phyloP scores from a whole-genome alignment of 2,113 vertebrate genomes.

The Megalops atlanticus region DNA sequence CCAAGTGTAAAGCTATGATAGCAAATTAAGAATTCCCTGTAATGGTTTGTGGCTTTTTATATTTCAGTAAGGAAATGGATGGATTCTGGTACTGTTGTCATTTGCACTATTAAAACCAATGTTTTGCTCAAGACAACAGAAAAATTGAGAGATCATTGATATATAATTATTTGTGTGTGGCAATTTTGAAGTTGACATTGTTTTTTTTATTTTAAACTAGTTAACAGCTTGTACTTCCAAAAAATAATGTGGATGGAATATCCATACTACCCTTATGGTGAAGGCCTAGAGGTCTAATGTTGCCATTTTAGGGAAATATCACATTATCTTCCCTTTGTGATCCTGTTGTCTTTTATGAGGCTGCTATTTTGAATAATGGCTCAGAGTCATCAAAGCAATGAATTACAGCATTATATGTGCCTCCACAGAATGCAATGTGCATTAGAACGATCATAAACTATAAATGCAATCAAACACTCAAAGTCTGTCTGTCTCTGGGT shows the following conservation, averaged over 20 bases:
- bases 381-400: neutral
- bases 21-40: constrained; percentile 9
- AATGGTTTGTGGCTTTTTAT: constrained; percentile 16
- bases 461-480: neutral
- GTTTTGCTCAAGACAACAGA: neutral
- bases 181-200: neutral
- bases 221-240: neutral
- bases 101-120: constrained; percentile 22
- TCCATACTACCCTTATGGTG: neutral
- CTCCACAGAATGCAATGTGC: neutral
- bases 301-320: constrained; percentile 1
- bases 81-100: neutral
- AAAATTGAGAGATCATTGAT: too few species aligned
- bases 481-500: too few species aligned
- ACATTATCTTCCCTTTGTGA: neutral
- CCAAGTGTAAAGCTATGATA: neutral
- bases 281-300: neutral
- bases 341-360: neutral
- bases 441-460: neutral
- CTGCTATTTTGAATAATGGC: neutral
- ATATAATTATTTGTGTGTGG: neutral
- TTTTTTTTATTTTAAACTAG: neutral
- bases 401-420: neutral
- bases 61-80: constrained; percentile 2
- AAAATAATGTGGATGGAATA: neutral